phyloP scores from a whole-genome alignment of 2,113 vertebrate species.

The Lethenteron camtschaticum region DNA sequence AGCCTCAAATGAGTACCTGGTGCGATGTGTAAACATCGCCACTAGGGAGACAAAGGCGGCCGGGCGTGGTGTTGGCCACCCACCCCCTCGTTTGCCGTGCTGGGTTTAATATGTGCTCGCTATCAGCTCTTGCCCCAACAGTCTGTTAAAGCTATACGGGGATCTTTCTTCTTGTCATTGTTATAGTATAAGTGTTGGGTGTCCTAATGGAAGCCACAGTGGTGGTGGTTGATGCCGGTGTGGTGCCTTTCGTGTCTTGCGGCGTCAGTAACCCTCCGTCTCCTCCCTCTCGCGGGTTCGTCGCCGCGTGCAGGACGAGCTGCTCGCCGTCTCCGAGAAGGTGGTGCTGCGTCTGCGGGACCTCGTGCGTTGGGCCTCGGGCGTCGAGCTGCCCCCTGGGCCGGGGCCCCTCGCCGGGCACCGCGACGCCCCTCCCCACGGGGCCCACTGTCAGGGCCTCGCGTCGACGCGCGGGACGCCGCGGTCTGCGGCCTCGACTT shows the following conservation, averaged over 20 bases:
- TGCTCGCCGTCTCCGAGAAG: slow-evolving; percentile 34
- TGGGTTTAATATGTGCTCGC: too few relatives aligned
- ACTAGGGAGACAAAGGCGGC: too few relatives aligned
- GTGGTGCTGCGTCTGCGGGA: slow-evolving; percentile 35
- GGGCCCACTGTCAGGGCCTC: background rate
- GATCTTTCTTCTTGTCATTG: background rate
- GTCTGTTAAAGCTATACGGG: too few relatives aligned
- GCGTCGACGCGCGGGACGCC: background rate
- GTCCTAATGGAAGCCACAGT: background rate
- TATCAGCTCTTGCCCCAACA: too few relatives aligned
- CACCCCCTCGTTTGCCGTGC: too few relatives aligned
- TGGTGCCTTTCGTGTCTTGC: background rate
- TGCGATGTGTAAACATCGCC: too few relatives aligned
- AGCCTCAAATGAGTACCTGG: too few relatives aligned
- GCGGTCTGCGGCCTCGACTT: slow-evolving; percentile 8
- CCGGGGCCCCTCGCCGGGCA: background rate
- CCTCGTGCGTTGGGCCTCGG: slow-evolving; percentile 27
- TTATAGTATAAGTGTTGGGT: background rate
- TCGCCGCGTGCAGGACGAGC: slow-evolving; percentile 25
- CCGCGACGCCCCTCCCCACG: slow-evolving; percentile 1
- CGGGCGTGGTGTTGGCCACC: too few relatives aligned
- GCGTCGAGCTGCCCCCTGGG: slow-evolving; percentile 14
- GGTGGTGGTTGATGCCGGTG: background rate
- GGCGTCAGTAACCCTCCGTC: background rate
- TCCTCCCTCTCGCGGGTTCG: background rate